These are phyloP conservation scores for Actias luna DNA, from an alignment of 2,888 invertebrate species.

Conservation along the genomic window DNA sequence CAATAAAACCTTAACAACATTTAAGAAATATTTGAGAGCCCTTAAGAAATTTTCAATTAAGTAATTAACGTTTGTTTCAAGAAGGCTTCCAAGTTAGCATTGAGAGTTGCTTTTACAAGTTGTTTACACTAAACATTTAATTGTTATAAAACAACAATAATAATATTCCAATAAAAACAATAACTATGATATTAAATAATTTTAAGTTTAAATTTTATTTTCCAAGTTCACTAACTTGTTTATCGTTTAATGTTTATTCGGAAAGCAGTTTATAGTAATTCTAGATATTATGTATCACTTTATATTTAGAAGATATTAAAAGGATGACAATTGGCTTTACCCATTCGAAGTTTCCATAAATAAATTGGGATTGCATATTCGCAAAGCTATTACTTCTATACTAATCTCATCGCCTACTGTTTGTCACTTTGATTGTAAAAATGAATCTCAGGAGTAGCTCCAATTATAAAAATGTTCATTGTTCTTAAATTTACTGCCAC, in stretches of 20 bases:
- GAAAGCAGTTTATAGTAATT: background rate
- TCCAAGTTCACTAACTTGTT: background rate
- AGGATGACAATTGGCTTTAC: too few relatives aligned
- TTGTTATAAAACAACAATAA: slow-evolving; percentile 26
- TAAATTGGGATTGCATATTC: too few relatives aligned
- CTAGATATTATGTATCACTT: too few relatives aligned
- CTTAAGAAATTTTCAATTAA: slow-evolving; percentile 16
- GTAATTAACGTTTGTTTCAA: slow-evolving; percentile 24
- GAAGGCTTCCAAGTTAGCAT: slow-evolving; percentile 26
- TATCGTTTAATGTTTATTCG: background rate
- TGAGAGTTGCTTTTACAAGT: slow-evolving; percentile 24
- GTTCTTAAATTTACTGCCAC: too few relatives aligned
- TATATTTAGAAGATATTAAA: too few relatives aligned
- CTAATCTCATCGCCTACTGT: too few relatives aligned
- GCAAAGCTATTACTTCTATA: too few relatives aligned
- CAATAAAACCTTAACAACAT: background rate
- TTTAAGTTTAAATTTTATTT: background rate
- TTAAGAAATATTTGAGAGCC: slow-evolving; percentile 1
- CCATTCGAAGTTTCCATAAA: too few relatives aligned
- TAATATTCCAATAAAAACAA: slow-evolving; percentile 14
- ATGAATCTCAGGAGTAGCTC: too few relatives aligned
- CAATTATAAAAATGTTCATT: too few relatives aligned
- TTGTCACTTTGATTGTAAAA: too few relatives aligned
- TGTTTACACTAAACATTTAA: slow-evolving; percentile 28
- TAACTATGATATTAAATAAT: slow-evolving; percentile 7